Base-by-base conservation (phyloP, 1,140 invertebrate species). In the Kradibia gibbosae region DNA sequence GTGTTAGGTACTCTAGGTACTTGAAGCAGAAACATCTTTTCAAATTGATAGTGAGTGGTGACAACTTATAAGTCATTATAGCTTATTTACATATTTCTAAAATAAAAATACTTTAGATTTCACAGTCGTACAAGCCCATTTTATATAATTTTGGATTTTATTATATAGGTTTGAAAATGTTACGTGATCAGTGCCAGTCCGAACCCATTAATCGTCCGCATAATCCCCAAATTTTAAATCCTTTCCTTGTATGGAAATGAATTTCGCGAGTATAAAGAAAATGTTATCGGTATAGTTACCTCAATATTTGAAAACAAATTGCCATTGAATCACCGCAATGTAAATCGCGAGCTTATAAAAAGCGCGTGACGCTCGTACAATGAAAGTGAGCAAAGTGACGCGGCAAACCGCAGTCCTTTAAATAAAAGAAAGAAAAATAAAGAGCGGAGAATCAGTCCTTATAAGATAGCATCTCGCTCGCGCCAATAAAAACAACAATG, bases 401-500 rank as follows among this genome's bases (percentile, higher is more conserved):
- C 11, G 25, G n/a, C 70, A 28, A 72, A 72, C 70, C 11, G 7
- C 17, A 22, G 34, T 34, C 31, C 13, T 67, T n/a, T n/a, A 67
- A 67, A 39, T 67, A 67, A 67, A 67, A 67, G 34, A 72, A 72
- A 31, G 60, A 60, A 13, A 25, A 8, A 22, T 25, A 7, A 22
- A n/a, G 20, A 7, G 55, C 55, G 8, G 55, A 60, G 55, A 7
- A 22, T n/a, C 17, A 62, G 60, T 34, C 62, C 20, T 36, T 22
- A 39, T 39, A 36, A 67, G 62, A 67, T 67, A 36, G 53, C 36
- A 53, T 39, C 55, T 57, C 55, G 34, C 11, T 13, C n/a, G 15
- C 42, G 62, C 45, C 76, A 78, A 78, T 62, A 67, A 78, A 78
- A 42, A 67, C 75, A 48, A 78, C 76, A 70, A 60, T 72, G 78